Conservation (phyloP, 2,113 vertebrate genomes). For the Cairina moschata region DNA sequence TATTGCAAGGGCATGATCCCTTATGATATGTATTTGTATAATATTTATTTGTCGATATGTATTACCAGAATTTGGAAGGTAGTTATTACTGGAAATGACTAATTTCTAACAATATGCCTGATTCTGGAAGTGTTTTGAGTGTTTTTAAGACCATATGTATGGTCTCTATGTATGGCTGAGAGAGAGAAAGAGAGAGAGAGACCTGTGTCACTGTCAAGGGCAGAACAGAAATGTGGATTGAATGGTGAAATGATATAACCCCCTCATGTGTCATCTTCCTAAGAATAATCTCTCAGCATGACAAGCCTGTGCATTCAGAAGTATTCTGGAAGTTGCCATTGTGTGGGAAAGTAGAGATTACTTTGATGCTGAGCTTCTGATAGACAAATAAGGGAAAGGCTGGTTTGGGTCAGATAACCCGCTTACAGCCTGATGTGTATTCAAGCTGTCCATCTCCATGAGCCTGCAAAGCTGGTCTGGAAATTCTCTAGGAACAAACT, state of each 20-base stretch:
- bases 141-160: no score
- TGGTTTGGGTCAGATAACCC: neutral
- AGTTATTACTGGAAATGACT: neutral
- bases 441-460: neutral
- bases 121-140: neutral
- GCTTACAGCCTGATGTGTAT: neutral
- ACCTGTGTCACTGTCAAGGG: neutral
- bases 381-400: slow-evolving; percentile 9
- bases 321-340: slow-evolving; percentile 18
- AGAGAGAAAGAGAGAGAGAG: neutral
- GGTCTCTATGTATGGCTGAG: neutral
- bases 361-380: slow-evolving; percentile 23
- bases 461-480: neutral
- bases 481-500: slow-evolving; percentile 34
- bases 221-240: slow-evolving; percentile 28
- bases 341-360: neutral
- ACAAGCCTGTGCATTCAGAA: slow-evolving; percentile 22
- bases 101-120: neutral
- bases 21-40: neutral
- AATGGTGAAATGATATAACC: slow-evolving; percentile 13
- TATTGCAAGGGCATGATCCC: neutral
- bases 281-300: slow-evolving; percentile 3
- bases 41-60: neutral
- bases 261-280: slow-evolving; percentile 32
- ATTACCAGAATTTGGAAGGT: neutral